Base-by-base conservation (phyloP, 1,140 invertebrate genomes). In the Cydia pomonella region DNA sequence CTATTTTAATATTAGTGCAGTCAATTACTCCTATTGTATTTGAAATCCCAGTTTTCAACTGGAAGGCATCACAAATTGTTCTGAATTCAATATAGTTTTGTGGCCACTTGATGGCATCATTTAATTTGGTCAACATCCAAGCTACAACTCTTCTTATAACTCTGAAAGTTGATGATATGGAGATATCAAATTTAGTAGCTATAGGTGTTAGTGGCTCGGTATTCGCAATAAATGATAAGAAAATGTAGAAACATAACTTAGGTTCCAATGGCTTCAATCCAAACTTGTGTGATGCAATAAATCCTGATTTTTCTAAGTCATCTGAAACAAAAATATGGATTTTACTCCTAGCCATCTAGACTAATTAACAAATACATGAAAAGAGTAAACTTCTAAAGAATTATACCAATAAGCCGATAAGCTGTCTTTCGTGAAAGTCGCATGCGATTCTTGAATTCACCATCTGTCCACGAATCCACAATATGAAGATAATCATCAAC, bases 151-250 rank as follows among this genome's bases (percentile, higher is more conserved):
- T 82, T 44, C 87, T 76, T 47, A 90, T 85, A 9, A 90, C 88
- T 72, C 88, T 75, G 75, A 87, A 90, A 75, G 88, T 86, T 76
- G 88, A 90, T 25, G 88, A 90, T 76, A 90, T 87, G n/a, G 88
- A 90, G 71, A 88, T 88, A 77, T 90, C 86, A 83, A 90, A 90
- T 77, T 84, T 79, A 62, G 83, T 81, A 53, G 88, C 86, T 71
- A 90, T 88, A 69, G 88, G 86, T 50, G 82, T 88, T 25, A 88
- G 62, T 69, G 88, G 82, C 74, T 87, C 88, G 25, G 84, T 85
- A 72, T 80, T 88, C 5, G 84, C 80, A 74, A 90, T 84, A 73
- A 90, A 90, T 53, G 85, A 84, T 50, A 90, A 78, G 50, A 90
- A 90, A 79, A 90, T 90, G 44, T 86, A 90, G 76, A 90, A 87